phyloP scores from a whole-genome alignment of 2,113 vertebrate genomes.

The Mustela nigripes region DNA sequence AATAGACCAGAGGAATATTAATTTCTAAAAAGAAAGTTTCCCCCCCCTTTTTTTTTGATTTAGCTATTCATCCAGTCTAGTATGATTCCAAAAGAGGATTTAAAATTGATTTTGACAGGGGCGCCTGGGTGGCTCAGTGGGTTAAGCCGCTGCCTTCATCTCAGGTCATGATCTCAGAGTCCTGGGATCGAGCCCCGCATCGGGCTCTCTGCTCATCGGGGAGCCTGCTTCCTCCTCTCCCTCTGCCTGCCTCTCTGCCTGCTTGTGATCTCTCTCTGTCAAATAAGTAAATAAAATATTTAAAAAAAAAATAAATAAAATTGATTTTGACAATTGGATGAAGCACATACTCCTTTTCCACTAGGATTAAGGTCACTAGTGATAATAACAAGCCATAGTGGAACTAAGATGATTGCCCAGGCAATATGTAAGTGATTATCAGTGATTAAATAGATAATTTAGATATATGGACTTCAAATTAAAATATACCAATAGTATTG shows the following conservation, averaged over 20 bases:
- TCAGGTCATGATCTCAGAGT: too few species aligned
- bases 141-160: too few species aligned
- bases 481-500: neutral
- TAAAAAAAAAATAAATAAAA: too few species aligned
- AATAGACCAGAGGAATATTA: neutral
- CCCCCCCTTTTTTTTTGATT: slow-evolving; percentile 1
- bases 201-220: too few species aligned
- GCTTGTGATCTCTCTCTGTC: too few species aligned
- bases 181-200: too few species aligned
- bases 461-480: neutral
- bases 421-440: neutral
- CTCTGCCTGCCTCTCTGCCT: too few species aligned
- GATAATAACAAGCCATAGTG: neutral
- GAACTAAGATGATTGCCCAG: slow-evolving; percentile 17
- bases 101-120: slow-evolving; percentile 56
- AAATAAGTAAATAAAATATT: too few species aligned
- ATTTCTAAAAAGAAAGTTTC: slow-evolving; percentile 26
- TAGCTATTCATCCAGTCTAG: neutral
- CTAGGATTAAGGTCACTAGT: slow-evolving; percentile 33
- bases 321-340: slow-evolving; percentile 50
- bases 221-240: too few species aligned
- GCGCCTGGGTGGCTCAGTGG: too few species aligned
- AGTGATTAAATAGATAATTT: slow-evolving; percentile 37
- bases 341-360: neutral
- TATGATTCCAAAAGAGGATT: neutral